Percentiles rank a stretch among this genome's conserved stretches.
phyloP scores from a whole-genome alignment of 2,113 vertebrate genomes.

The Bambusicola thoracicus region DNA sequence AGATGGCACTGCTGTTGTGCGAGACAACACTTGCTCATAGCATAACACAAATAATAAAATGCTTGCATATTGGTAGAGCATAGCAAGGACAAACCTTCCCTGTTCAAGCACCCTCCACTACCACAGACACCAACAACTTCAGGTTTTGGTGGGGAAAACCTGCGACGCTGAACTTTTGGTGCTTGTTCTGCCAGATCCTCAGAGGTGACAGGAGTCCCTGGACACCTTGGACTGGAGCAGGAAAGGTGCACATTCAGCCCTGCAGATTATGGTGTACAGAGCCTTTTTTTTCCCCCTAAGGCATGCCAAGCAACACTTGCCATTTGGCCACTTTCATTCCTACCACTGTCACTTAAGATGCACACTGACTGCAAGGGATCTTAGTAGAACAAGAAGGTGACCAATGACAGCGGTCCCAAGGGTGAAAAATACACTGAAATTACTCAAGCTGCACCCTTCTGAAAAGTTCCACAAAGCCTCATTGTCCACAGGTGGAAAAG shows the following conservation, averaged over 20 bases:
- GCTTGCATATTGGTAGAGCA: background rate
- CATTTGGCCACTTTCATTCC: background rate
- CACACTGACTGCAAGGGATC: background rate
- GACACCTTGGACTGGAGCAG: background rate
- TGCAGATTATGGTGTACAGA: background rate
- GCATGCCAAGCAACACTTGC: background rate
- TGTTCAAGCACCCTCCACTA: background rate
- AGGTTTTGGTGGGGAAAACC: background rate
- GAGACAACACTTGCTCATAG: accelerated
- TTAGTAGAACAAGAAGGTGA: background rate
- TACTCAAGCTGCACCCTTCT: background rate
- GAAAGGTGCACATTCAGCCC: background rate
- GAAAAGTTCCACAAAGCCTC: background rate
- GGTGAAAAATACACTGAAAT: background rate
- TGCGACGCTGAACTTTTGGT: accelerated
- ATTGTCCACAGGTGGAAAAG: background rate
- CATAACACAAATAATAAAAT: background rate
- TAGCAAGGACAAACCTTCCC: background rate
- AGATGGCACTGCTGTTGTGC: background rate
- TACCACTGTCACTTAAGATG: background rate
- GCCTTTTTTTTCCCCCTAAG: background rate
- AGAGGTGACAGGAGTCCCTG: background rate
- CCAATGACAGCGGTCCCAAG: background rate
- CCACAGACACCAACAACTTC: background rate
- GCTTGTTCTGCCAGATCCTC: background rate